Conservation (phyloP, 1,140 invertebrate genomes). For the Chrysoperla carnea region DNA sequence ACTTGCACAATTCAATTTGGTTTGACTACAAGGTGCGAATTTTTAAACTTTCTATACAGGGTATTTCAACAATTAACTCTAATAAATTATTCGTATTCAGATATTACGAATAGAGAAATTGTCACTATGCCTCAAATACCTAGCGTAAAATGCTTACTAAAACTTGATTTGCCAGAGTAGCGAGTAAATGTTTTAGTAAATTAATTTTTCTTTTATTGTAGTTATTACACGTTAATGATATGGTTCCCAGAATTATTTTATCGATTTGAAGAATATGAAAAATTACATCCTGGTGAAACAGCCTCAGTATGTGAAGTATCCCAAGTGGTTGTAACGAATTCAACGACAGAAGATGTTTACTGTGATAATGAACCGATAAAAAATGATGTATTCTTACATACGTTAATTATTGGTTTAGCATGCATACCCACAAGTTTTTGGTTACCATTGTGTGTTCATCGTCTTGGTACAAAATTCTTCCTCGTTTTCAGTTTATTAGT, state of each 20-base stretch:
- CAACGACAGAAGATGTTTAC: constrained; percentile 21
- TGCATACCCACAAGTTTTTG: constrained; percentile 56
- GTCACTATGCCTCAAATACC: no score
- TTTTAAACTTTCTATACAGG: no score
- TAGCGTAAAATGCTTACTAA: no score
- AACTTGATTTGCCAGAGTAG: no score
- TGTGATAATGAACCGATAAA: constrained; percentile 35
- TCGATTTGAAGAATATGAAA: constrained; percentile 52
- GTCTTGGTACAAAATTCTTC: constrained; percentile 54
- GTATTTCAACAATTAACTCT: neutral
- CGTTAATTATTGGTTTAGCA: constrained; percentile 50
- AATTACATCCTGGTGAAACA: constrained; percentile 34
- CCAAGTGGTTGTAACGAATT: constrained; percentile 23
- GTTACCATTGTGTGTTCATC: constrained; percentile 50
- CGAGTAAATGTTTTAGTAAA: no score
- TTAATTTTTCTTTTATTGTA: no score
- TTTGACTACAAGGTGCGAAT: constrained; percentile 41
- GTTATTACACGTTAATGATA: constrained; percentile 67
- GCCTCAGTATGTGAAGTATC: constrained; percentile 57
- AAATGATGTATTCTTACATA: constrained; percentile 46
- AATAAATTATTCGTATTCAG: neutral
- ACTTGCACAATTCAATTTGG: constrained; percentile 58
- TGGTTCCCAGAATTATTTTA: constrained; percentile 70
- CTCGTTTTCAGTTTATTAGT: constrained; percentile 51
- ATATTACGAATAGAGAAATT: no score